A percentile compares a stretch with the other conserved stretches of the same genome.
These are phyloP conservation scores for Ecliptopera silaceata DNA, from an alignment of 2,888 invertebrate genomes.

Conservation along the genomic window DNA sequence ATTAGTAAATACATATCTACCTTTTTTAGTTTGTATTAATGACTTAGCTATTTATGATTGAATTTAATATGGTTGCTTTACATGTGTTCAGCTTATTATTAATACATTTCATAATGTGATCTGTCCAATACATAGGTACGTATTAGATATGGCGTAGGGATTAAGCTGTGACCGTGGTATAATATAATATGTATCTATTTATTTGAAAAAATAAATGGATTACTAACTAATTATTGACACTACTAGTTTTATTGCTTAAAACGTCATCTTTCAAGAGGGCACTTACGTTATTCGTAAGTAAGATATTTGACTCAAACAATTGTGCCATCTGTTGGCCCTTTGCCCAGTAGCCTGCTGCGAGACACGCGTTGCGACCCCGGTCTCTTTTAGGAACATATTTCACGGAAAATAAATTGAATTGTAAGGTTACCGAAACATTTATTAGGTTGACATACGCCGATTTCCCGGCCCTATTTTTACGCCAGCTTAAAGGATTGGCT, in stretches of 20 bases:
- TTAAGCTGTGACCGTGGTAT: background rate
- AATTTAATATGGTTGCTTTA: background rate
- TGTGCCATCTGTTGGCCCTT: slow-evolving; percentile 71
- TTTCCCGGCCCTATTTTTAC: slow-evolving; percentile 15
- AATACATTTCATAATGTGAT: background rate
- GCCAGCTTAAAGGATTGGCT: slow-evolving; percentile 17
- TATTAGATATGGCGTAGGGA: background rate
- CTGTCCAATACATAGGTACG: background rate
- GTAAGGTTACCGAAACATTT: slow-evolving; percentile 39
- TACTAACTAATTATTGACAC: background rate
- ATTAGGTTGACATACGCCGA: slow-evolving; percentile 31
- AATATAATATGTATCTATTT: no score
- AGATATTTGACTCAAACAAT: slow-evolving; percentile 44
- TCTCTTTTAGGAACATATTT: slow-evolving; percentile 46
- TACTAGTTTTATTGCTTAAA: background rate
- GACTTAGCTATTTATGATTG: background rate
- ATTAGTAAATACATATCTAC: background rate
- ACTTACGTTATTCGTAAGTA: slow-evolving; percentile 3
- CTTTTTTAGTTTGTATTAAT: background rate
- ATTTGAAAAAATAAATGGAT: no score
- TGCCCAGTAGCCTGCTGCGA: slow-evolving; percentile 61
- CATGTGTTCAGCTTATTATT: background rate
- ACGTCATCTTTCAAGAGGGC: background rate
- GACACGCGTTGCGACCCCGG: slow-evolving; percentile 47
- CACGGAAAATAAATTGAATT: slow-evolving; percentile 40